These are phyloP conservation scores for Lobophora halterata DNA, from an alignment of 2,888 invertebrate genomes.

Conservation along the genomic window DNA sequence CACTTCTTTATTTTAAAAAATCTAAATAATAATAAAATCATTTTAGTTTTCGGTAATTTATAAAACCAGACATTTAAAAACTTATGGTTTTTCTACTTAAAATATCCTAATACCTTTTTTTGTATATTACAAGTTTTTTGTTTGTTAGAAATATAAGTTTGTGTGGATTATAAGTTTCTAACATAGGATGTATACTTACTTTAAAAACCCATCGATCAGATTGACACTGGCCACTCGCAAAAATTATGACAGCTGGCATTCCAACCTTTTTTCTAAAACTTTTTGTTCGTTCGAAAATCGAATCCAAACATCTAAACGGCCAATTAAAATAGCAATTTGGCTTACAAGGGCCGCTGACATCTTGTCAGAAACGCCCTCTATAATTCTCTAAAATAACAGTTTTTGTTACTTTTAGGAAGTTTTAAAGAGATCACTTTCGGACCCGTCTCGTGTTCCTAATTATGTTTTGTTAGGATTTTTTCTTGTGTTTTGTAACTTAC, in stretches of 20 bases:
- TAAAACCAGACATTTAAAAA: no score
- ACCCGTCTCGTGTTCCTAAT: slow-evolving; percentile 24
- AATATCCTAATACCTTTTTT: no score
- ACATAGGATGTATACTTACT: no score
- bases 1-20: no score
- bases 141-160: no score
- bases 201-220: slow-evolving; percentile 20
- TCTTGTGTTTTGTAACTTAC: slow-evolving; percentile 17
- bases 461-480: slow-evolving; percentile 26
- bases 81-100: no score
- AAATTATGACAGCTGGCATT: slow-evolving; percentile 34
- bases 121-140: no score
- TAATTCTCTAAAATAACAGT: slow-evolving; percentile 60
- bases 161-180: no score
- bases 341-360: slow-evolving; percentile 47
- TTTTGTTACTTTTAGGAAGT: slow-evolving; percentile 27
- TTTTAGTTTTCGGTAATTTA: no score
- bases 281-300: slow-evolving; percentile 46
- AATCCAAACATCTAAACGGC: slow-evolving; percentile 63
- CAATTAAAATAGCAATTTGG: slow-evolving; percentile 65
- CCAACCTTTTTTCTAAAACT: slow-evolving; percentile 26
- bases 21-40: no score
- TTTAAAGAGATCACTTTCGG: slow-evolving; percentile 30
- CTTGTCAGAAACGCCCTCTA: slow-evolving; percentile 50
- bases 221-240: slow-evolving; percentile 28